Conservation (phyloP, 2,797 vertebrate species). For the Rhinella marina region DNA sequence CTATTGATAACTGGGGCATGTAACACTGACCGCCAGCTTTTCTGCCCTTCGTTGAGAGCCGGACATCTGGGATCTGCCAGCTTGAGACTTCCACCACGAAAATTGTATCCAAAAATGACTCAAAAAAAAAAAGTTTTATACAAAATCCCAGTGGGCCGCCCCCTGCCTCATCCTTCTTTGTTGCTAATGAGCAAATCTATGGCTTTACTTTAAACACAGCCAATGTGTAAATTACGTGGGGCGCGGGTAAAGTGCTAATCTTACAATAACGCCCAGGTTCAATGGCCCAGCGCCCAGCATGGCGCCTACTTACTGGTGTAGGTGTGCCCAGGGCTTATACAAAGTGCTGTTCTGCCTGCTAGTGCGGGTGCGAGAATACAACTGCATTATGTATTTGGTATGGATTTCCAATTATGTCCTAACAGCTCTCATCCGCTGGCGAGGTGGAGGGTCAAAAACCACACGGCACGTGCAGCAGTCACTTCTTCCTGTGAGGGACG, state of each 20-base stretch:
- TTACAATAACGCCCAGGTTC: constrained; percentile 47
- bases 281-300: constrained; percentile 46
- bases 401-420: constrained; percentile 55
- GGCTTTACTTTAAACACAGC: constrained; percentile 46
- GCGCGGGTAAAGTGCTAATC: constrained; percentile 12
- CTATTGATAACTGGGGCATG: constrained; percentile 53
- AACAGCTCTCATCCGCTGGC: constrained; percentile 24
- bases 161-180: background rate
- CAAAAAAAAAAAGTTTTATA: background rate
- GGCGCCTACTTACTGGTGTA: background rate
- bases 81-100: constrained; percentile 52
- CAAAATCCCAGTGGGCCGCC: background rate
- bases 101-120: constrained; percentile 51
- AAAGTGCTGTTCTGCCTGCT: background rate
- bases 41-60: constrained; percentile 25
- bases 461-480: background rate
- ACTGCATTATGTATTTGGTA: constrained; percentile 54
- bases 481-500: background rate
- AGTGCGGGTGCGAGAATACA: constrained; percentile 15
- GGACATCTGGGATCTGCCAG: constrained; percentile 56
- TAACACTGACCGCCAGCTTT: constrained; percentile 42
- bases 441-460: constrained; percentile 9
- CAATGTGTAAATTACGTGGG: constrained; percentile 38
- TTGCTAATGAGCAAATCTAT: constrained; percentile 46
- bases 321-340: background rate